Conservation (phyloP, 1,140 invertebrate genomes). For the Saxidomus purpurata region DNA sequence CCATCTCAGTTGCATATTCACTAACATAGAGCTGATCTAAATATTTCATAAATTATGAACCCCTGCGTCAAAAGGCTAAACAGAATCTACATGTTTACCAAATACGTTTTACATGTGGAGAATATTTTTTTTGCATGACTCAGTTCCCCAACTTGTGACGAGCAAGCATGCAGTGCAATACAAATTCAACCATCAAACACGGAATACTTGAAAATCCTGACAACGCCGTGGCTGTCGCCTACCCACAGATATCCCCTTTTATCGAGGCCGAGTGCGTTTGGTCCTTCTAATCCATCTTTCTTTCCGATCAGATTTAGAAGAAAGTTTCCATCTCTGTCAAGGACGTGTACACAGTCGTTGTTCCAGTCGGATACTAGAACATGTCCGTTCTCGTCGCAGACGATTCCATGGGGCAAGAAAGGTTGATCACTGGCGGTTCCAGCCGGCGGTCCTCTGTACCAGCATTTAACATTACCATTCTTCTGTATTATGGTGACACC, state of each 20-base stretch:
- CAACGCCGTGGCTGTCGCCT: conserved; percentile 65
- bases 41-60: too few relatives aligned
- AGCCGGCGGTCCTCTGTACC: conserved; percentile 58
- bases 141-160: too few relatives aligned
- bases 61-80: too few relatives aligned
- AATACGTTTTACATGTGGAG: too few relatives aligned
- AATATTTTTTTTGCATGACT: too few relatives aligned
- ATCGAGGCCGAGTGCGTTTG: conserved; percentile 68
- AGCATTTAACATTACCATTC: conserved; percentile 52
- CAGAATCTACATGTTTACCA: too few relatives aligned
- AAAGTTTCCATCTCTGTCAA: conserved; percentile 75
- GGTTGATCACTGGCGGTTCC: conserved; percentile 53
- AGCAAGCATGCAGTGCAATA: too few relatives aligned
- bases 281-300: conserved; percentile 74
- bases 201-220: conserved; percentile 60
- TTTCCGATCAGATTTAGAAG: conserved; percentile 69
- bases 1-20: too few relatives aligned
- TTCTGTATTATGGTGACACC: conserved; percentile 67
- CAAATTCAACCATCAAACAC: conserved; percentile 49
- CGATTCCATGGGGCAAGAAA: conserved; percentile 74
- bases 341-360: conserved; percentile 77
- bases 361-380: conserved; percentile 79
- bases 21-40: too few relatives aligned
- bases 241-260: conserved; percentile 68
- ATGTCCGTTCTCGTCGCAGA: conserved; percentile 73